A percentile compares a stretch with the other conserved stretches of the same genome.
Conservation (phyloP, 2,113 vertebrate genomes). For the Atrichornis clamosus region DNA sequence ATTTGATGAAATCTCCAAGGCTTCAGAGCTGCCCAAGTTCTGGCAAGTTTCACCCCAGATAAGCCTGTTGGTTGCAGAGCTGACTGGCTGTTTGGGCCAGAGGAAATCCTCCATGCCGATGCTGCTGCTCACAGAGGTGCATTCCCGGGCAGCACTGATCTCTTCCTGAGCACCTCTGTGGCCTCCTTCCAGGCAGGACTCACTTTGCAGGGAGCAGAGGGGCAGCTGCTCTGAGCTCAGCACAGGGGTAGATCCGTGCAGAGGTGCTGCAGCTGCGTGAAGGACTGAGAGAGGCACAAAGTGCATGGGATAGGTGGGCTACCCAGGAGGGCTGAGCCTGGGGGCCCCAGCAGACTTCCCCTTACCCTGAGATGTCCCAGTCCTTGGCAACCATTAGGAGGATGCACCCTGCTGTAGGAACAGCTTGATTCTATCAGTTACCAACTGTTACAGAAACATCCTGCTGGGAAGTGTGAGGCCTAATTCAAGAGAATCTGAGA, state of each 20-base stretch:
- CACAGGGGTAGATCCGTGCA: neutral
- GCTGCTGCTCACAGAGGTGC: neutral
- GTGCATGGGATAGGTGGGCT: neutral
- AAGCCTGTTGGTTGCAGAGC: neutral
- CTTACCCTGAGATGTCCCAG: neutral
- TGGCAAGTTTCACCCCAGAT: neutral
- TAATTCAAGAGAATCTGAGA: neutral
- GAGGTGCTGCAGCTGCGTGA: neutral
- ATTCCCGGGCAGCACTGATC: neutral
- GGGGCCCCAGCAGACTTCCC: neutral
- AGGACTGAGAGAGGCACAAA: neutral
- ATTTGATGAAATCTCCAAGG: neutral
- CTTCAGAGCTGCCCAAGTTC: neutral
- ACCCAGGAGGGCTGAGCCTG: neutral
- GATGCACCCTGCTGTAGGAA: neutral
- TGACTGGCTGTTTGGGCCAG: neutral
- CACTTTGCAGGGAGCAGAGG: neutral
- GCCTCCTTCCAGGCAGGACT: neutral
- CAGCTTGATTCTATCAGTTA: neutral
- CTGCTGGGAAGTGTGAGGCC: neutral
- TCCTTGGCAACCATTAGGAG: neutral
- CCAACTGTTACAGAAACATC: neutral
- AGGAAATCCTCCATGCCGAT: neutral
- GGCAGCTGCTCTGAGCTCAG: neutral
- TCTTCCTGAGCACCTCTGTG: neutral